phyloP scores from a whole-genome alignment of 2,113 vertebrate species.

The Mus musculus region DNA sequence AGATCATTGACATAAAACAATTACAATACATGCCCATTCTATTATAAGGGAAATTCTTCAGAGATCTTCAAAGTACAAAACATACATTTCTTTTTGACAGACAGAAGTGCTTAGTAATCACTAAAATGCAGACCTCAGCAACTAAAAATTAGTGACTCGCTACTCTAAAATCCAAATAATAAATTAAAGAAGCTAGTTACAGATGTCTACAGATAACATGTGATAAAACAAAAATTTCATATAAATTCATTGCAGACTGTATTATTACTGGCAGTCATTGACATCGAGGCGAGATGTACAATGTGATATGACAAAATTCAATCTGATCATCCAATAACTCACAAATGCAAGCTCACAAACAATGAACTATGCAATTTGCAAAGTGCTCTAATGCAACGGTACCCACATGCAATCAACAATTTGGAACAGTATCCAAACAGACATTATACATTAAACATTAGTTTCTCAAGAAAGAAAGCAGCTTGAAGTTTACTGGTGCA shows the following conservation, averaged over 20 bases:
- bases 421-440: conserved; percentile 89
- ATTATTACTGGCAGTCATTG: conserved; percentile 87
- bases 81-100: conserved; percentile 85
- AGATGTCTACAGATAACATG: conserved; percentile 87
- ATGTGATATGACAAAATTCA: conserved; percentile 86
- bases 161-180: conserved; percentile 88
- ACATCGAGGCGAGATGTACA: conserved; percentile 87
- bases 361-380: conserved; percentile 92
- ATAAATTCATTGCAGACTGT: conserved; percentile 86
- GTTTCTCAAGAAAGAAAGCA: conserved; percentile 89
- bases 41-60: conserved; percentile 87
- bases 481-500: conserved; percentile 90
- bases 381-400: conserved; percentile 95
- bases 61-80: conserved; percentile 90
- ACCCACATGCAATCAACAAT: conserved; percentile 93
- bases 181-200: conserved; percentile 88
- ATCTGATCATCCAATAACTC: conserved; percentile 87
- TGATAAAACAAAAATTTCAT: conserved; percentile 84
- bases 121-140: conserved; percentile 87
- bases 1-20: conserved; percentile 88
- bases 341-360: conserved; percentile 94
- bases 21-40: conserved; percentile 90
- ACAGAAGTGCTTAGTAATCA: conserved; percentile 89
- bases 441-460: conserved; percentile 89
- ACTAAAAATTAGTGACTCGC: conserved; percentile 89